Percentiles rank a stretch among this genome's conserved stretches.
phyloP scores from a whole-genome alignment of 2,888 invertebrate genomes.

The Alviniconcha strummeri region DNA sequence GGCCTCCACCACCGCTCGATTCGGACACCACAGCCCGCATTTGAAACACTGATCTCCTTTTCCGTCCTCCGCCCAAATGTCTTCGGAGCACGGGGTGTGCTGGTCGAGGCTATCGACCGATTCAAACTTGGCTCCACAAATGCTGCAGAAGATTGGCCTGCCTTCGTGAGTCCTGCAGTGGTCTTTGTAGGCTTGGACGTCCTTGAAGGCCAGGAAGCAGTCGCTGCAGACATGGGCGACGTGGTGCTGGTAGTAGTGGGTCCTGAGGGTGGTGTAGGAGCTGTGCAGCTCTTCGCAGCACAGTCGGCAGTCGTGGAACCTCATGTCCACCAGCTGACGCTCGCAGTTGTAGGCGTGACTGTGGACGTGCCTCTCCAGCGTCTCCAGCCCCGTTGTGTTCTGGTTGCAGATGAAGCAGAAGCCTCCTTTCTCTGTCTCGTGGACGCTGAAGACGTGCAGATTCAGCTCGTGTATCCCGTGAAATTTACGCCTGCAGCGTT shows the following conservation, averaged over 20 bases:
- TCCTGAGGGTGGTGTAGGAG: constrained; percentile 14
- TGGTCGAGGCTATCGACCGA: neutral
- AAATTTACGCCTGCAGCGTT: constrained; percentile 21
- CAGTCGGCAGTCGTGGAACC: constrained; percentile 30
- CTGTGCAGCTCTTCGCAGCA: constrained; percentile 28
- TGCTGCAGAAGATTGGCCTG: constrained; percentile 17
- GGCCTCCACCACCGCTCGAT: constrained; percentile 29
- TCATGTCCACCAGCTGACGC: neutral
- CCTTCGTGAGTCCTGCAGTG: constrained; percentile 17
- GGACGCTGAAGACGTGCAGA: constrained; percentile 28
- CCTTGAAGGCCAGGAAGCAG: constrained; percentile 7
- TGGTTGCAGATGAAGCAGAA: constrained; percentile 25
- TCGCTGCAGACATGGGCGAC: constrained; percentile 17
- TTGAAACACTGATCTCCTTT: constrained; percentile 27
- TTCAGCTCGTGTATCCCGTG: constrained; percentile 31
- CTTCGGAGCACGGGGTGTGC: constrained; percentile 26
- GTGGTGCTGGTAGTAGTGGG: constrained; percentile 34
- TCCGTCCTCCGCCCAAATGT: constrained; percentile 32
- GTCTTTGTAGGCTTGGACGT: constrained; percentile 16
- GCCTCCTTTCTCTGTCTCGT: constrained; percentile 22
- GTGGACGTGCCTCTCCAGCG: constrained; percentile 22
- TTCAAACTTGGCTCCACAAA: constrained; percentile 24
- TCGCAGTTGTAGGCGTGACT: constrained; percentile 6
- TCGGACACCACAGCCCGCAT: constrained; percentile 31
- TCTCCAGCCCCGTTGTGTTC: constrained; percentile 15